Conservation (phyloP, 2,888 invertebrate genomes). For the Euzetes globulus region DNA sequence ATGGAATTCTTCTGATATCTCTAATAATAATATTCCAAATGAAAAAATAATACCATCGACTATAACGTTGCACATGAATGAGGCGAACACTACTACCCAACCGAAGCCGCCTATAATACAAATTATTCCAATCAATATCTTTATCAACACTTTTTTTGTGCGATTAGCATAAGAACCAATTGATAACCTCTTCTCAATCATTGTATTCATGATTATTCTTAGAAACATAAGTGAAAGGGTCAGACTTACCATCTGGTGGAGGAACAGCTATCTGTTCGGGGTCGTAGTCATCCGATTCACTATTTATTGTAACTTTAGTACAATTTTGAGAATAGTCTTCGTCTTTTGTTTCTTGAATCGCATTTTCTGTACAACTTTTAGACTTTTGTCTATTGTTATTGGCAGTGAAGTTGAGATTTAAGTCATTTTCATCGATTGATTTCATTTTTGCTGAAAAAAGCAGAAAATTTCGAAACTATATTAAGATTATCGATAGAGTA, state of each 20-base stretch:
- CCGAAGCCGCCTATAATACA: constrained; percentile 60
- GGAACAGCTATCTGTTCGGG: not conserved
- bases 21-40: constrained; percentile 82
- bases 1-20: constrained; percentile 70
- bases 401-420: constrained; percentile 7
- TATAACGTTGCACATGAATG: constrained; percentile 95
- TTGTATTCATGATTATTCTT: not conserved
- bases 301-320: not conserved
- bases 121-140: not conserved
- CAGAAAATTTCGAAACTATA: not conserved
- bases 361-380: not conserved
- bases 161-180: too few relatives aligned
- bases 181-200: not conserved
- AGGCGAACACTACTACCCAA: constrained; percentile 90
- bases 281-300: not conserved
- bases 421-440: constrained; percentile 3
- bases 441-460: constrained; percentile 20
- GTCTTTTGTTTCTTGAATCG: not conserved
- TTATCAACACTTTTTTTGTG: not conserved
- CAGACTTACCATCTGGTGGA: constrained; percentile 8
- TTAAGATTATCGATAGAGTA: not conserved
- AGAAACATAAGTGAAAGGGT: not conserved
- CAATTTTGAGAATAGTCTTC: not conserved
- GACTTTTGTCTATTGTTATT: not conserved
- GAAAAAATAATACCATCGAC: constrained; percentile 97